These are phyloP conservation scores for Protomyctophum bolini DNA, from an alignment of 2,113 vertebrate species.

Conservation along the genomic window DNA sequence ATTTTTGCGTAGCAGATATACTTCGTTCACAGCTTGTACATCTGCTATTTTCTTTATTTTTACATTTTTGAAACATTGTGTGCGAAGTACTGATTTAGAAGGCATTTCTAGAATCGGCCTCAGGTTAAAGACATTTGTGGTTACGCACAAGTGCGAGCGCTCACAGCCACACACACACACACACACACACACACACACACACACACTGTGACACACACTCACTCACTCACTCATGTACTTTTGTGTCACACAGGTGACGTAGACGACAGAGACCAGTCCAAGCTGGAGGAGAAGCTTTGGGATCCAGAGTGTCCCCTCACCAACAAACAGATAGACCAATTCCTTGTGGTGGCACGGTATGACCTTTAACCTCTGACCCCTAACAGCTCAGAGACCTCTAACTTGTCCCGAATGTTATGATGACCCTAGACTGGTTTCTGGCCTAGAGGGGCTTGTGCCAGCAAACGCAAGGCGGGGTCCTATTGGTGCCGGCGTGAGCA, in stretches of 20 bases:
- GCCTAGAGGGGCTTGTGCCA: background rate
- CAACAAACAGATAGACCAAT: constrained; percentile 98
- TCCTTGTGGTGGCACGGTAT: constrained; percentile 96
- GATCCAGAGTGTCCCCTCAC: constrained; percentile 95
- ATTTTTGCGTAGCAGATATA: no score
- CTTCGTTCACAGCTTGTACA: no score
- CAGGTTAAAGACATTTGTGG: no score
- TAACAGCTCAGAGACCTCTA: background rate
- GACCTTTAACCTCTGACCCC: constrained; percentile 18
- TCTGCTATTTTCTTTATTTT: no score
- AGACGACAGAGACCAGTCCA: constrained; percentile 94
- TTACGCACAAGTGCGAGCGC: no score
- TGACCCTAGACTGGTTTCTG: background rate
- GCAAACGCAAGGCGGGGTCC: background rate
- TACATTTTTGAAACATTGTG: no score
- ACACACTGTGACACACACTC: background rate
- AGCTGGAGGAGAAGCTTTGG: constrained; percentile 97
- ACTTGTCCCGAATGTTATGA: background rate
- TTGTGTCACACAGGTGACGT: constrained; percentile 81
- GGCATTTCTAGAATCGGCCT: no score
- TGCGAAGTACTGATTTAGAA: no score
- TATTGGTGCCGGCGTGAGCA: background rate
- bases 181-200: background rate
- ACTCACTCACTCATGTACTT: background rate
- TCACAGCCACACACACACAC: no score